Percentiles rank a stretch among this genome's conserved stretches.
phyloP scores from a whole-genome alignment of 2,113 vertebrate species.

The Megalops atlanticus region DNA sequence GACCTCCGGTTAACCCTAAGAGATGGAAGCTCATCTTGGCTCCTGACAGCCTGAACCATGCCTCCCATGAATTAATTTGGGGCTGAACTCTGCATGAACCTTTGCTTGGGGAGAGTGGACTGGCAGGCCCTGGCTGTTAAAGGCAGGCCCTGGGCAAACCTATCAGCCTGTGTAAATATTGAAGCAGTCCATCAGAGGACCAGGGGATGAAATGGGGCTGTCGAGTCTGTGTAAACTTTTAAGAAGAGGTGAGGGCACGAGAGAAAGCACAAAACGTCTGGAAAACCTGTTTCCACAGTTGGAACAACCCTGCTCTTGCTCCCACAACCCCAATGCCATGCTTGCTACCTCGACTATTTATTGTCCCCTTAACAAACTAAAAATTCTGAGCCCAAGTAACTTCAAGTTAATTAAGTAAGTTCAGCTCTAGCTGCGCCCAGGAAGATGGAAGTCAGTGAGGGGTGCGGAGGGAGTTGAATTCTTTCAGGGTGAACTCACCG shows the following conservation, averaged over 20 bases:
- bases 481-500: constrained; percentile 41
- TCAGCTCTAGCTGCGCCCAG: no score
- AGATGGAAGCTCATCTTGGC: constrained; percentile 59
- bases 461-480: constrained; percentile 26
- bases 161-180: constrained; percentile 86
- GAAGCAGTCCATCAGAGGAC: constrained; percentile 73
- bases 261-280: constrained; percentile 38
- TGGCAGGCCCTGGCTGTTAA: constrained; percentile 59
- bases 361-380: background rate
- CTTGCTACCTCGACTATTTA: constrained; percentile 14
- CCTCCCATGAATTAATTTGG: constrained; percentile 74
- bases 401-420: no score
- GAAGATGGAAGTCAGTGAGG: background rate
- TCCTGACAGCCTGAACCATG: constrained; percentile 67
- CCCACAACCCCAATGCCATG: constrained; percentile 29
- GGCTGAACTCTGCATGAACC: constrained; percentile 87
- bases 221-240: constrained; percentile 76
- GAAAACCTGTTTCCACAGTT: constrained; percentile 50
- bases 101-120: constrained; percentile 59
- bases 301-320: constrained; percentile 34
- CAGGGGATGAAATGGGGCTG: constrained; percentile 76
- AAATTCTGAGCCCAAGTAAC: no score
- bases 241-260: constrained; percentile 61
- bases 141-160: constrained; percentile 73
- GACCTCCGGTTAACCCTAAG: constrained; percentile 76